A percentile compares a stretch with the other conserved stretches of the same genome.
Conservation (phyloP, 2,888 invertebrate species). For the Smittia aterrima region DNA sequence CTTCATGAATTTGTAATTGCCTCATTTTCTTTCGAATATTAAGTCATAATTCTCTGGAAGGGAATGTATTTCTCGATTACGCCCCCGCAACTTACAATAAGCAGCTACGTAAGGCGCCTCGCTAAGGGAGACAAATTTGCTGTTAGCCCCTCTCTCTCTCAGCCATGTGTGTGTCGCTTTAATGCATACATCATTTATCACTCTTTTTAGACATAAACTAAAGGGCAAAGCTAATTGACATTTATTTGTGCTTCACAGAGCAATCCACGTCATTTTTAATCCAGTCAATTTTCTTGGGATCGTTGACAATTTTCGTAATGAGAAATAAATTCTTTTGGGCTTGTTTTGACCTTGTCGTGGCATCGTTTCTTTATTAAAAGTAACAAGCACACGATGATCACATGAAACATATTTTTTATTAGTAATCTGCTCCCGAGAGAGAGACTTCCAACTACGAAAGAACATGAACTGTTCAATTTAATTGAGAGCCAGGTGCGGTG, state of each 20-base stretch:
- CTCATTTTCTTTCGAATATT: not conserved
- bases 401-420: too few species aligned
- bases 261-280: not conserved
- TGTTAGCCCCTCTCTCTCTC: not conserved
- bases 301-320: too few species aligned
- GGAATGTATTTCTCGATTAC: not conserved
- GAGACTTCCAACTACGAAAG: too few species aligned
- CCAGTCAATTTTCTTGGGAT: too few species aligned
- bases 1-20: not conserved
- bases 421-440: too few species aligned
- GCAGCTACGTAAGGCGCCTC: too few species aligned
- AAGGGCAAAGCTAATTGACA: conserved; percentile 2
- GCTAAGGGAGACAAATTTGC: not conserved
- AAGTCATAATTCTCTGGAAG: not conserved
- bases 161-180: not conserved
- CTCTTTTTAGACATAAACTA: not conserved
- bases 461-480: not conserved
- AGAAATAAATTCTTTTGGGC: too few species aligned
- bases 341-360: too few species aligned
- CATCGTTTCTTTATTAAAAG: too few species aligned
- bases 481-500: not conserved
- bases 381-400: too few species aligned
- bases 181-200: conserved; percentile 8
- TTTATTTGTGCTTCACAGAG: not conserved
- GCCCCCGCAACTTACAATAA: not conserved